A percentile compares a stretch with the other conserved stretches of the same genome.
phyloP scores from a whole-genome alignment of 2,797 vertebrate species.

The Hemitrygon akajei region DNA sequence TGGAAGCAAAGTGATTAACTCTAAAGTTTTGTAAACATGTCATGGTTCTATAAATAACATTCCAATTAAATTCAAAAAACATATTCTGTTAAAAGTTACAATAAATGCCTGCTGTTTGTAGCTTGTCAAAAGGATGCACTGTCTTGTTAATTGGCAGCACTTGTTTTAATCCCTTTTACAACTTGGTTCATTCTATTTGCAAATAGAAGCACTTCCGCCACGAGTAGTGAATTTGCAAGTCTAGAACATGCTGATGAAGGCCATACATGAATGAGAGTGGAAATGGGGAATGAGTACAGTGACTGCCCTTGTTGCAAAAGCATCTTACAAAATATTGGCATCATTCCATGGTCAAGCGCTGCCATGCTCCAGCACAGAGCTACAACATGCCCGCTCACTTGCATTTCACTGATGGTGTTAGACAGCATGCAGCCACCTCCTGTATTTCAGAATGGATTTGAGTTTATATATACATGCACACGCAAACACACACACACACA shows the following conservation, averaged over 20 bases:
- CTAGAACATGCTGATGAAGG: background rate
- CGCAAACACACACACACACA: background rate
- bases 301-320: background rate
- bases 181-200: too few species aligned
- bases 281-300: background rate
- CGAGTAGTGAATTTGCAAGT: background rate
- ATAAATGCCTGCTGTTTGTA: background rate
- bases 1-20: background rate
- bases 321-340: background rate
- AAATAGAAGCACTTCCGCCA: background rate
- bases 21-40: background rate
- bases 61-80: background rate
- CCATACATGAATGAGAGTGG: background rate
- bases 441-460: background rate
- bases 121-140: background rate
- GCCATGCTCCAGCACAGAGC: background rate
- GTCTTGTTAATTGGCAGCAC: background rate
- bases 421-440: background rate
- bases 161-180: background rate
- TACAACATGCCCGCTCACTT: background rate
- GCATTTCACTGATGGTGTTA: too few species aligned
- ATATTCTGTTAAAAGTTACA: background rate
- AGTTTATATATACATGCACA: background rate
- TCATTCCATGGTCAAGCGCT: background rate
- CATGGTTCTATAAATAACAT: background rate